Percentiles rank a stretch among this genome's conserved stretches.
Conservation (phyloP, 1,140 invertebrate species). For the Micrasema minimum region DNA sequence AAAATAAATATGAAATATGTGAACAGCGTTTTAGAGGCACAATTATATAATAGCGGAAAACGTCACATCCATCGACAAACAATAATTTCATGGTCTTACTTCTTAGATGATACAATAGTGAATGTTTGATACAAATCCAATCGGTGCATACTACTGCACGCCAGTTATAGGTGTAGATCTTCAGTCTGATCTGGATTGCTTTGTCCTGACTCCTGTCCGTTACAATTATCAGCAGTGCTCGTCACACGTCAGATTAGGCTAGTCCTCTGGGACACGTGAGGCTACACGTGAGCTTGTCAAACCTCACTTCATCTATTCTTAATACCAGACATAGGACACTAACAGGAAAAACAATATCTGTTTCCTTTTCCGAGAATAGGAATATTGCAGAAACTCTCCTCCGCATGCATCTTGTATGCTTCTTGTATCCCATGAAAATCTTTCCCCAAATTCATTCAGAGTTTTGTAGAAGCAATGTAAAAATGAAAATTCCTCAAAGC, state of each 20-base stretch:
- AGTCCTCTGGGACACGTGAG: constrained; percentile 6
- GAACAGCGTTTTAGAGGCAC: too few species aligned
- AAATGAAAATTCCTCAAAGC: constrained; percentile 24
- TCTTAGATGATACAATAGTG: too few species aligned
- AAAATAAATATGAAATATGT: too few species aligned
- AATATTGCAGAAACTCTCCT: background rate
- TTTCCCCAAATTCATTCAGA: background rate
- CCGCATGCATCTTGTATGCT: constrained; percentile 1
- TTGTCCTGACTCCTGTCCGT: constrained; percentile 31
- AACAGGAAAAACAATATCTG: background rate
- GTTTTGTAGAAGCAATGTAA: constrained; percentile 18
- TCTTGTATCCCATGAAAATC: background rate
- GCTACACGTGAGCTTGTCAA: constrained; percentile 8
- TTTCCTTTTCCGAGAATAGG: background rate
- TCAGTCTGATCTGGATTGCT: background rate
- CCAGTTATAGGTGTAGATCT: too few species aligned
- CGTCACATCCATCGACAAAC: too few species aligned
- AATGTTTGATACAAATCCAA: too few species aligned
- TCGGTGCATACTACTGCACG: too few species aligned
- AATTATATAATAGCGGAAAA: too few species aligned
- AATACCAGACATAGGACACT: too few species aligned
- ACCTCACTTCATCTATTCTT: constrained; percentile 1
- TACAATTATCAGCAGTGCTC: constrained; percentile 37
- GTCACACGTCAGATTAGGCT: constrained; percentile 41
- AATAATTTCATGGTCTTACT: too few species aligned